Evolutionary conservation across 2,113 vertebrate species (phyloP), one percentile per base, ranked within the genome.

Genomic region (Catharus fuscescens): DNA sequence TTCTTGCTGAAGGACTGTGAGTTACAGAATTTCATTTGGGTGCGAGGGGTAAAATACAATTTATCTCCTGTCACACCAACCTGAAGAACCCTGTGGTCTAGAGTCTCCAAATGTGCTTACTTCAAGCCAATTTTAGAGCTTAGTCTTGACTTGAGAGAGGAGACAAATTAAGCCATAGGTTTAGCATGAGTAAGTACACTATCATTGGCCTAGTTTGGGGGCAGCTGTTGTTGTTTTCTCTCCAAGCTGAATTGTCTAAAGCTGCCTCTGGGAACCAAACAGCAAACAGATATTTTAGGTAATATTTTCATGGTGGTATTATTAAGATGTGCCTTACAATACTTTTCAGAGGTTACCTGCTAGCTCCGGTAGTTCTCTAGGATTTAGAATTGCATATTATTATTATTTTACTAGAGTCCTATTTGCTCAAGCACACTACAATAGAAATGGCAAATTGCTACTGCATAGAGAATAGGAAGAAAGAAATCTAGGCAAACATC

Each of bases 181-280:
- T 71, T 72, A 31, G 32, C 32, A 21, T 48, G 4, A 7, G 0
- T 23, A 15, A 1, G 1, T 31, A 6, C 34, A 12, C 28, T n/a
- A 2, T 45, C 17, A 13, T 17, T 25, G 36, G 12, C 47, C 52
- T 71, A 10, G 26, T 36, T 5, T 19, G 14, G 12, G 42, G 16
- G 6, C 24, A 60, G 29, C 23, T 88, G 76, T n/a, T 88, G 76
- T n/a, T 3, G 16, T 36, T 76, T 28, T n/a, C 21, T 31, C 18
- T n/a, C 20, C 15, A 36, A 25, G 21, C 12, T 71, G 28, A 86
- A 45, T 32, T 32, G 24, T 62, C 28, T 54, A 47, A 74, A 88
- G 8, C 18, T 79, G 8, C 21, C 9, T 65, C 38, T 83, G 36
- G 48, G 20, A 66, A 60, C 19, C 2, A 12, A 53, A 54, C 2